Conservation (phyloP, 2,888 invertebrate genomes). For the Tanytarsus gracilentus region DNA sequence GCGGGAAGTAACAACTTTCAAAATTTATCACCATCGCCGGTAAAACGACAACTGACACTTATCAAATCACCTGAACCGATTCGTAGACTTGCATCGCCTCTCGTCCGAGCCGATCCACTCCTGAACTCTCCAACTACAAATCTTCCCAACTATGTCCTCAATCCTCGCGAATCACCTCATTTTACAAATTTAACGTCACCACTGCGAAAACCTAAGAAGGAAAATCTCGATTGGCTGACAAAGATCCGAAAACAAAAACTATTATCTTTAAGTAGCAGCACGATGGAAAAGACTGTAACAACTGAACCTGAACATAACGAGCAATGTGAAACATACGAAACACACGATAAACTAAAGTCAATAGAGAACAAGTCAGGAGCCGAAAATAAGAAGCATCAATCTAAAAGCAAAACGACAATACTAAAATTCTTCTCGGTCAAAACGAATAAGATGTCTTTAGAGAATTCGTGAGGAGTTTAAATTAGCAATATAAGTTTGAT, state of each 20-base stretch:
- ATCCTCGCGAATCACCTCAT: conserved; percentile 65
- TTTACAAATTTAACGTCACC: conserved; percentile 57
- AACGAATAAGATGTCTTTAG: too few relatives aligned
- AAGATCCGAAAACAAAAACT: conserved; percentile 51
- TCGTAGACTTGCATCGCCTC: background rate
- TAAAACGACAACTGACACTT: conserved; percentile 13
- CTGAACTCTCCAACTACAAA: conserved; percentile 54
- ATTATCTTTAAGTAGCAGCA: conserved; percentile 33
- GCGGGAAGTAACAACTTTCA: conserved; percentile 23
- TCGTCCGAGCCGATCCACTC: background rate
- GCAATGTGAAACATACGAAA: background rate
- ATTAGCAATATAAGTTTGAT: too few relatives aligned
- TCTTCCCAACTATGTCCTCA: conserved; percentile 65
- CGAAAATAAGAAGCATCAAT: background rate
- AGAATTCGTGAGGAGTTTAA: conserved; percentile 1
- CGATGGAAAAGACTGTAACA: background rate
- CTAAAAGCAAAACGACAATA: conserved; percentile 41
- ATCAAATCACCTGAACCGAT: conserved; percentile 10
- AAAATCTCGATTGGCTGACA: conserved; percentile 64
- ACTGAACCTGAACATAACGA: background rate
- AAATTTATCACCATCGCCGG: conserved; percentile 18
- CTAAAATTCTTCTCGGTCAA: conserved; percentile 38
- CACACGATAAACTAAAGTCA: conserved; percentile 12
- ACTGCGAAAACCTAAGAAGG: conserved; percentile 48
- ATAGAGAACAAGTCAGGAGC: conserved; percentile 23